Conservation (phyloP, 2,797 vertebrate genomes). For the Pipistrellus kuhlii region DNA sequence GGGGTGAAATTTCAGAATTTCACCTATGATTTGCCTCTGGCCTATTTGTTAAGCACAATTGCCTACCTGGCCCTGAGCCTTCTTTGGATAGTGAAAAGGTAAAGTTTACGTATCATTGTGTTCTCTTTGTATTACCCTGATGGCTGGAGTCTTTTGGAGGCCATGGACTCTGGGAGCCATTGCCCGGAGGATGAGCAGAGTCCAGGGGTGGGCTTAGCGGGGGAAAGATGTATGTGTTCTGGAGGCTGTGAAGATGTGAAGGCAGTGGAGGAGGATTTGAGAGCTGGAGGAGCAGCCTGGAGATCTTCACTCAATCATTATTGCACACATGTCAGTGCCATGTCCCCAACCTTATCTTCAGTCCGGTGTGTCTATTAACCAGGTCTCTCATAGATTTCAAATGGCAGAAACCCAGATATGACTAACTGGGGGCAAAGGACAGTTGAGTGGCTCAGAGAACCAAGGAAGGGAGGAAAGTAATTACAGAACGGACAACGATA, state of each 20-base stretch:
- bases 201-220: neutral
- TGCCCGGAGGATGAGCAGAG: neutral
- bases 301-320: neutral
- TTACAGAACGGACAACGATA: neutral
- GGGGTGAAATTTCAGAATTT: slow-evolving; percentile 84
- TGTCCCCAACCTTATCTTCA: neutral
- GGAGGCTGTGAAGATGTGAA: neutral
- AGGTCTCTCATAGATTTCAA: neutral
- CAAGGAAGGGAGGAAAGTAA: neutral
- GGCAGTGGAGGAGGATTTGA: neutral
- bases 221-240: neutral
- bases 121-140: neutral
- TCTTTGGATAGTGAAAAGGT: slow-evolving; percentile 97
- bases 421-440: neutral
- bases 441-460: neutral
- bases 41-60: slow-evolving; percentile 93
- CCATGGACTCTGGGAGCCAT: neutral
- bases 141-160: neutral
- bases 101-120: slow-evolving; percentile 62
- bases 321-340: neutral
- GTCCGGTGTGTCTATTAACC: neutral
- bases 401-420: slow-evolving; percentile 5
- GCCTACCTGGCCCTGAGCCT: slow-evolving; percentile 94
- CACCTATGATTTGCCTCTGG: slow-evolving; percentile 93
- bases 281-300: neutral